Conservation (phyloP, 2,888 invertebrate species). For the Scrobipalpa atriplicella region DNA sequence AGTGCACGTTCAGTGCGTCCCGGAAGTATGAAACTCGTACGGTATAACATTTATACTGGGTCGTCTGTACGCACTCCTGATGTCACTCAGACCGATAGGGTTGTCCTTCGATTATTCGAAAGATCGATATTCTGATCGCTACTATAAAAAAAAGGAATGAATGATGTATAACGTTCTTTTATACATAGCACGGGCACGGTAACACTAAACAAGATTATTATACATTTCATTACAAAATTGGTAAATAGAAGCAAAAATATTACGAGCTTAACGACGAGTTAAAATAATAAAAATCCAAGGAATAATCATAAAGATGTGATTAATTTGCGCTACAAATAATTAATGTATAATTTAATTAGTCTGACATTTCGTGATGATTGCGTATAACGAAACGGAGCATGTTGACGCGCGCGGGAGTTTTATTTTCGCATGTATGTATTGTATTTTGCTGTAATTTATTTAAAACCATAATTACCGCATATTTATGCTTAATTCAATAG, state of each 20-base stretch:
- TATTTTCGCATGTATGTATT: background rate
- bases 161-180: background rate
- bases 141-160: background rate
- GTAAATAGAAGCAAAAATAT: no score
- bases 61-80: no score
- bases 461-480: background rate
- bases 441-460: background rate
- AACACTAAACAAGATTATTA: no score
- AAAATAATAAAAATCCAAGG: no score
- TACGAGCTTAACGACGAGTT: no score
- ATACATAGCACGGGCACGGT: background rate
- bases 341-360: no score
- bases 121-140: background rate
- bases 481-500: background rate
- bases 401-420: background rate
- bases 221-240: no score
- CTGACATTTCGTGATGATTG: background rate
- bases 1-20: no score
- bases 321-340: no score
- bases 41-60: no score
- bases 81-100: background rate
- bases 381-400: conserved; percentile 1
- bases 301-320: no score
- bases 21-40: no score
- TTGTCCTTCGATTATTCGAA: background rate